Percentiles rank a stretch among this genome's conserved stretches.
Conservation (phyloP, 2,797 vertebrate genomes). For the Fistularia commersonii region DNA sequence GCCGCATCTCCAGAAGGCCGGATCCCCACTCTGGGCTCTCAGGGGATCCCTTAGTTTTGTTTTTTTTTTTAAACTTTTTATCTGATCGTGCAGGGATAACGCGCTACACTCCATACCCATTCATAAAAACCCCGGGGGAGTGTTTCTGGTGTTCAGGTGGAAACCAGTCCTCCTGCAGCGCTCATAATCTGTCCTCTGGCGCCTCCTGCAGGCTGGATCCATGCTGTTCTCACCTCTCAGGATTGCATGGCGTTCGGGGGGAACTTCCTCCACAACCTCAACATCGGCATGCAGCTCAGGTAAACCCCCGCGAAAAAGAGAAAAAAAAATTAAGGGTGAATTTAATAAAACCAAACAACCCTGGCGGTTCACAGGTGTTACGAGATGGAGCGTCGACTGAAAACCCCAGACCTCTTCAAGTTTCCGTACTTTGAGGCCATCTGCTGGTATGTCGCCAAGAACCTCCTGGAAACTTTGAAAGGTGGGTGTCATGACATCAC, state of each 20-base stretch:
- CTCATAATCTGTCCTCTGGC: slow-evolving; percentile 30
- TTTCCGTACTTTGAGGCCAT: slow-evolving; percentile 99
- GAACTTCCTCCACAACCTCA: slow-evolving; percentile 99
- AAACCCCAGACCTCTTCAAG: slow-evolving; percentile 99
- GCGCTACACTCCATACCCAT: not conserved
- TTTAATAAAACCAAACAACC: not conserved
- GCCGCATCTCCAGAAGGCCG: too few relatives aligned
- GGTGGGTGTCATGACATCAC: slow-evolving; percentile 70
- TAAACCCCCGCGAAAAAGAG: slow-evolving; percentile 43
- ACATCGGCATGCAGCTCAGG: slow-evolving; percentile 99
- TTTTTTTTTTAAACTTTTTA: too few relatives aligned
- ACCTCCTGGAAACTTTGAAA: slow-evolving; percentile 94
- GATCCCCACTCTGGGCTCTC: too few relatives aligned
- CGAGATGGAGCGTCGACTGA: slow-evolving; percentile 98
- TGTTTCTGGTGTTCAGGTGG: too few relatives aligned
- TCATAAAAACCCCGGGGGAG: not conserved
- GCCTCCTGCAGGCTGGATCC: slow-evolving; percentile 92
- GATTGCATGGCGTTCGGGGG: slow-evolving; percentile 99
- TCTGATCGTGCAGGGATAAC: not conserved
- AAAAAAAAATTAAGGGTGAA: not conserved
- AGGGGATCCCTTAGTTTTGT: too few relatives aligned
- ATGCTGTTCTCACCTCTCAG: slow-evolving; percentile 97
- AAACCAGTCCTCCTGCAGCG: too few relatives aligned
- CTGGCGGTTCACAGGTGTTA: slow-evolving; percentile 82
- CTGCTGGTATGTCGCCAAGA: slow-evolving; percentile 99